Evolutionary conservation across 2,797 vertebrate genomes (phyloP).

Genomic region (Artibeus lituratus): DNA sequence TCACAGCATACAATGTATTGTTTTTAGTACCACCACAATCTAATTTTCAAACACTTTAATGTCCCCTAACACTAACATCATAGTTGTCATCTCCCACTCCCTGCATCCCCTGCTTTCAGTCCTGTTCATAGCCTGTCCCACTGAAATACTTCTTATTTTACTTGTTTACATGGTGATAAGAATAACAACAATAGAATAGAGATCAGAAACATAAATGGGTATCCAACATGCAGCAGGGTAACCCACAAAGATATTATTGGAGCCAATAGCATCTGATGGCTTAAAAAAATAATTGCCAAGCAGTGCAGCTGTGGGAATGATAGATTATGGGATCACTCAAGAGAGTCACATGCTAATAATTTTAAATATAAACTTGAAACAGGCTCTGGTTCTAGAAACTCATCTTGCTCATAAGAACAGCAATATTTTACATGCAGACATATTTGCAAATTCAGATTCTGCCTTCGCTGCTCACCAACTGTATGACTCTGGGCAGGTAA

Average conservation of each 20-base stretch:
- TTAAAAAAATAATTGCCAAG: background rate
- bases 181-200: background rate
- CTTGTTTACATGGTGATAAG: background rate
- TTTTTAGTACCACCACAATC: background rate
- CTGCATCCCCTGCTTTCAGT: background rate
- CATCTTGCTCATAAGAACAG: background rate
- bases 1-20: background rate
- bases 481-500: background rate
- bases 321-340: background rate
- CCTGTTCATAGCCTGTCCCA: background rate
- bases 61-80: background rate
- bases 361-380: constrained; percentile 21
- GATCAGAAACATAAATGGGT: background rate
- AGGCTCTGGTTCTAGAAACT: background rate
- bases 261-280: background rate
- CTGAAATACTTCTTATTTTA: background rate
- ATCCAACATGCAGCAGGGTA: background rate
- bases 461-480: background rate
- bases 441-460: constrained; percentile 21
- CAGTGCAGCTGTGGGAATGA: background rate
- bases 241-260: background rate
- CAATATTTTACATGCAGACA: background rate
- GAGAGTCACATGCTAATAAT: background rate
- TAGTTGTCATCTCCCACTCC: background rate
- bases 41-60: constrained; percentile 34